Evolutionary conservation across 1,140 invertebrate species (phyloP).

Genomic region (Hestina assimilis): DNA sequence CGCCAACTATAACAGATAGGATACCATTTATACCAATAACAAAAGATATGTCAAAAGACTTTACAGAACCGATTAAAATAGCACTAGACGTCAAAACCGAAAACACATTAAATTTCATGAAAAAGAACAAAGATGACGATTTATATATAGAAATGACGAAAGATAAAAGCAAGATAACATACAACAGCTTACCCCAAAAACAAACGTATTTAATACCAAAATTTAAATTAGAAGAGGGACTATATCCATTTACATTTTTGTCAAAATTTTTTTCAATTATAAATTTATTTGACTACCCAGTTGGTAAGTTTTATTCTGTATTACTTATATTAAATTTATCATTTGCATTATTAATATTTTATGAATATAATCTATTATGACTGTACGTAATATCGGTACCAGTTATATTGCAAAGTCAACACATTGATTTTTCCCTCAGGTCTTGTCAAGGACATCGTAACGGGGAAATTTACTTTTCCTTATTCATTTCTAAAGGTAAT

Average conservation of each 20-base stretch:
- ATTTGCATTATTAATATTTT: too few relatives aligned
- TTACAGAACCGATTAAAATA: conserved; percentile 33
- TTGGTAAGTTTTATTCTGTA: conserved; percentile 48
- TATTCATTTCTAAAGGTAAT: conserved; percentile 69
- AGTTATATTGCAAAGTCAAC: background rate
- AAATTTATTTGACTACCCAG: conserved; percentile 68
- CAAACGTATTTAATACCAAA: conserved; percentile 70
- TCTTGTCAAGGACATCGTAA: conserved; percentile 66
- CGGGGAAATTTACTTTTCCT: conserved; percentile 65
- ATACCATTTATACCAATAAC: conserved; percentile 58
- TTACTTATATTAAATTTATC: background rate
- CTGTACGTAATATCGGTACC: too few relatives aligned
- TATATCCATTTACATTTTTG: conserved; percentile 68
- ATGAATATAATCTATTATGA: too few relatives aligned
- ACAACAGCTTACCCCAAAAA: conserved; percentile 62
- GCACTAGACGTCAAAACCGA: conserved; percentile 51
- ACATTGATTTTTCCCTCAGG: conserved; percentile 39
- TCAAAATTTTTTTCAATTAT: conserved; percentile 66
- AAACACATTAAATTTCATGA: conserved; percentile 52
- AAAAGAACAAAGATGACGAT: conserved; percentile 50
- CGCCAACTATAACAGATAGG: background rate
- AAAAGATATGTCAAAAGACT: conserved; percentile 49
- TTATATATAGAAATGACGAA: conserved; percentile 47
- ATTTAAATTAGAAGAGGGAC: conserved; percentile 62
- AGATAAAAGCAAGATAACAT: conserved; percentile 68